Percentiles rank a stretch among this genome's conserved stretches.
These are phyloP conservation scores for Noctilio leporinus DNA, from an alignment of 2,113 vertebrate species.

Conservation along the genomic window DNA sequence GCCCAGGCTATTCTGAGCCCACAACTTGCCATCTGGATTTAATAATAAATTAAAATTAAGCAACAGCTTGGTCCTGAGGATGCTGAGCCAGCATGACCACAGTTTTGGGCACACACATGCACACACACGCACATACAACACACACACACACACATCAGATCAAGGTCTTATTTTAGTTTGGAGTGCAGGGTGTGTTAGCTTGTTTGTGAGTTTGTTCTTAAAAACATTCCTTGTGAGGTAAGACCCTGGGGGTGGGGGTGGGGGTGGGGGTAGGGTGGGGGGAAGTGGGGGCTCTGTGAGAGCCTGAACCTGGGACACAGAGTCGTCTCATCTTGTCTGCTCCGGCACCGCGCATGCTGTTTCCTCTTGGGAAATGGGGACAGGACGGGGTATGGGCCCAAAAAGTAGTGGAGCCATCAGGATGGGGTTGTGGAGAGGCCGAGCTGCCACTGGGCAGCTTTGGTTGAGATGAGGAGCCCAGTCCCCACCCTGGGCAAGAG, in stretches of 20 bases:
- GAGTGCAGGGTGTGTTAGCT: slow-evolving; percentile 39
- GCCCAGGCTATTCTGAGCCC: slow-evolving; percentile 21
- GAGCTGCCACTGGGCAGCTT: slow-evolving; percentile 52
- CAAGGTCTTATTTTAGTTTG: background rate
- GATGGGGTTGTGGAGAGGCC: slow-evolving; percentile 37
- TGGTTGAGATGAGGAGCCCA: slow-evolving; percentile 51
- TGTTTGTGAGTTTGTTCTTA: slow-evolving; percentile 46
- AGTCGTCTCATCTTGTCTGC: slow-evolving; percentile 75
- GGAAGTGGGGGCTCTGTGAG: slow-evolving; percentile 25
- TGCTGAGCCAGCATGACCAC: slow-evolving; percentile 69
- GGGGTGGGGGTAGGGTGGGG: background rate
- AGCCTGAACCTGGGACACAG: slow-evolving; percentile 78
- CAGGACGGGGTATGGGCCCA: background rate
- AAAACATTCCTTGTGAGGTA: slow-evolving; percentile 49
- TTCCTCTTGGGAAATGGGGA: slow-evolving; percentile 45
- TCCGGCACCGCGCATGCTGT: background rate
- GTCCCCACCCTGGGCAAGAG: slow-evolving; percentile 12
- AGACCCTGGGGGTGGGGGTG: background rate
- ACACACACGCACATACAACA: too few relatives aligned
- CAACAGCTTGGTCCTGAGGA: slow-evolving; percentile 70
- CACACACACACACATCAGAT: slow-evolving; percentile 51
- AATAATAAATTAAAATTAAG: slow-evolving; percentile 70
- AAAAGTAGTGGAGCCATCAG: background rate
- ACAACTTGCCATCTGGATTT: slow-evolving; percentile 48
- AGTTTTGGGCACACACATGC: slow-evolving; percentile 69